A percentile compares a stretch with the other conserved stretches of the same genome.
Conservation (phyloP, 2,888 invertebrate genomes). For the Oscheius sp. region DNA sequence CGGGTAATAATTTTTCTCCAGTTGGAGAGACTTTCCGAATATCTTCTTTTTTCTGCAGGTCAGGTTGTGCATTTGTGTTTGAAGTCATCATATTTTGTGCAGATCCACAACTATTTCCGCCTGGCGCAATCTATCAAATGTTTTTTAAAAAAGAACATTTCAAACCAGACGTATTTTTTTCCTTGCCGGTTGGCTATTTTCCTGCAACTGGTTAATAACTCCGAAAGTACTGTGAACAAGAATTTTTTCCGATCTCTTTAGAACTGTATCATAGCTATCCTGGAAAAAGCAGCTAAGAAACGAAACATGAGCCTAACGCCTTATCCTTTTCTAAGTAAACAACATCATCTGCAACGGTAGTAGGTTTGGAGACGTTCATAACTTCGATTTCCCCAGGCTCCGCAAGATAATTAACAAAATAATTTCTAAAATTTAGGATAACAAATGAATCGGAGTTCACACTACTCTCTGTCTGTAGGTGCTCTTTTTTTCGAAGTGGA, state of each 20-base stretch:
- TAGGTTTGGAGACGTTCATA: not conserved
- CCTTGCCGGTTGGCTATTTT: not conserved
- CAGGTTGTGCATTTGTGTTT: not conserved
- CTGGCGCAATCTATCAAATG: not conserved
- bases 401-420: not conserved
- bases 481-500: not conserved
- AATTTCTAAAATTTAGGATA: not conserved
- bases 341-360: not conserved
- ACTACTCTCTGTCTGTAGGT: not conserved
- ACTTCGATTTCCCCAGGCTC: not conserved
- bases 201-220: not conserved
- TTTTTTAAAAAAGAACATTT: not conserved
- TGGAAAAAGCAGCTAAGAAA: not conserved
- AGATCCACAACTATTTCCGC: not conserved
- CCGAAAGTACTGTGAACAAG: not conserved
- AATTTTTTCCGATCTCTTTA: conserved; percentile 2
- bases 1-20: not conserved
- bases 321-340: not conserved
- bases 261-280: not conserved
- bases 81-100: not conserved
- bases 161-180: conserved; percentile 14
- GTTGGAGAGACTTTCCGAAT: not conserved
- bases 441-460: not conserved
- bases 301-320: not conserved
- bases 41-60: not conserved